A percentile compares a stretch with the other conserved stretches of the same genome.
Conservation (phyloP, 1,140 invertebrate species). For the Tetramorium simillimum region DNA sequence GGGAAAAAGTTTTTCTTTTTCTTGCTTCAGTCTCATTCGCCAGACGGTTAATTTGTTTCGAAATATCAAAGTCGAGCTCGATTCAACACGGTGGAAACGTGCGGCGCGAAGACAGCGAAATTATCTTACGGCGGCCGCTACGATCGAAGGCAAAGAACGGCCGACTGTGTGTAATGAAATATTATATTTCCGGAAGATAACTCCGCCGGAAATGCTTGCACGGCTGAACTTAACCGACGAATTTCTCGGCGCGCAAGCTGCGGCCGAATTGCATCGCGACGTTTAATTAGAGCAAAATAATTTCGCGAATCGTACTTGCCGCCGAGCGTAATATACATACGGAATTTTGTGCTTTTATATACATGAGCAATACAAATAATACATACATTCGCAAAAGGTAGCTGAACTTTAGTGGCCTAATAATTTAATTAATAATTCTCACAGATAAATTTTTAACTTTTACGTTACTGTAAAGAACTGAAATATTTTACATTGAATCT, state of each 20-base stretch:
- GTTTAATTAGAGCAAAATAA: conserved; percentile 57
- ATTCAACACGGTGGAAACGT: conserved; percentile 19
- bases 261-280: conserved; percentile 24
- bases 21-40: background rate
- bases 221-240: conserved; percentile 30
- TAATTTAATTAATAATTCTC: background rate
- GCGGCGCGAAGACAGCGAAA: conserved; percentile 22
- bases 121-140: conserved; percentile 12
- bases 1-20: background rate
- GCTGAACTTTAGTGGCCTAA: background rate
- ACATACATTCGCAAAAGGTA: background rate
- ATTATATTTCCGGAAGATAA: conserved; percentile 52
- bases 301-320: conserved; percentile 11
- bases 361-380: conserved; percentile 1
- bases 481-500: background rate
- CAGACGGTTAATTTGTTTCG: conserved; percentile 50
- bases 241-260: conserved; percentile 43
- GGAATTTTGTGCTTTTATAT: background rate
- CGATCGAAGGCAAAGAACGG: conserved; percentile 50
- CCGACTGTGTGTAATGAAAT: conserved; percentile 44
- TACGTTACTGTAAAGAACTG: background rate
- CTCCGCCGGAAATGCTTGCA: conserved; percentile 25
- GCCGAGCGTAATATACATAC: background rate
- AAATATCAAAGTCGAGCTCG: conserved; percentile 23
- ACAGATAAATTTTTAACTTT: background rate